Evolutionary conservation across 2,888 invertebrate species (phyloP).

Genomic region (Drosophila imparisetae): DNA sequence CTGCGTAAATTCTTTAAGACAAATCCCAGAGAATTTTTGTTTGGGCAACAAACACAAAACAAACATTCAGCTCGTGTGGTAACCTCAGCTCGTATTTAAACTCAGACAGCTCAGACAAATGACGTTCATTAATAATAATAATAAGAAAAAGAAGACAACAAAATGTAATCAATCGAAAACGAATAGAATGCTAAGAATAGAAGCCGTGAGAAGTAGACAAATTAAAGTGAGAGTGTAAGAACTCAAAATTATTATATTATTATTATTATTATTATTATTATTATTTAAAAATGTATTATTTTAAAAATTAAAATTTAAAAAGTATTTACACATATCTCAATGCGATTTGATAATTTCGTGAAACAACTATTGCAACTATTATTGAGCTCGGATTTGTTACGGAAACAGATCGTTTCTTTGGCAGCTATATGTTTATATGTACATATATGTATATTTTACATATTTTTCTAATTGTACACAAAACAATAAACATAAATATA

Average conservation of each 20-base stretch:
- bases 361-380: no score
- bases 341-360: no score
- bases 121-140: constrained; percentile 53
- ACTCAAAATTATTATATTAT: no score
- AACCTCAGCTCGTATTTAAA: constrained; percentile 6
- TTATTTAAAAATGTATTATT: no score
- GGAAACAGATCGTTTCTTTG: not conserved
- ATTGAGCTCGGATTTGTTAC: no score
- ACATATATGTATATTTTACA: not conserved
- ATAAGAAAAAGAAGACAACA: not conserved
- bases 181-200: not conserved
- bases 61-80: no score
- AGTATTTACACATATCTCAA: not conserved
- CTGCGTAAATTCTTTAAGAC: constrained; percentile 12
- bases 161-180: not conserved
- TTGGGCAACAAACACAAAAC: no score
- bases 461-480: not conserved
- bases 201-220: not conserved
- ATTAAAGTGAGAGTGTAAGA: constrained; percentile 6
- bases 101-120: constrained; percentile 59
- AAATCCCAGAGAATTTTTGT: constrained; percentile 14
- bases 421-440: not conserved
- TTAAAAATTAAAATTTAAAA: not conserved
- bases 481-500: not conserved
- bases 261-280: no score